Evolutionary conservation across 2,888 invertebrate genomes (phyloP), one percentile per base, ranked within the genome.

Genomic region (Hoplodrina blanda): DNA sequence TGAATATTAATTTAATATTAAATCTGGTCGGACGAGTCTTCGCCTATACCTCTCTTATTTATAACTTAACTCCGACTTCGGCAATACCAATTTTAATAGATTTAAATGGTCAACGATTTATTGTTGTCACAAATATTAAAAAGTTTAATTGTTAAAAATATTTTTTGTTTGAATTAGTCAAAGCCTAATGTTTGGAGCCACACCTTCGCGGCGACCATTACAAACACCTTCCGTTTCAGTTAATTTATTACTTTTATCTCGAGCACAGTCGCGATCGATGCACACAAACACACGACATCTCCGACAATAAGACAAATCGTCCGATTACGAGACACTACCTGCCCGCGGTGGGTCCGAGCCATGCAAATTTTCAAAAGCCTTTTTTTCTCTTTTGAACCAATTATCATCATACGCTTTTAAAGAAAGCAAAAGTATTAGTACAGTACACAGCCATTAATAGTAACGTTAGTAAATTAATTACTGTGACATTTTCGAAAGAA

Each of bases 1-100:
- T 95, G 96, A 95, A 95, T 95, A 95, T 96, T 96, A 95, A 96
- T 95, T 95, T 95, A 89, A 93, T 91, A 92, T 94, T 93, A 95
- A 95, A 95, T 95, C 95, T 94, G 92, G 93, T 91, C 83, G 83
- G 90, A 92, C 95, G 85, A 93, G 91, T 94, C 90, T 91, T 85
- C 65, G 84, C 84, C 86, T 76, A 82, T 85, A 88, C 87, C 86
- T 85, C 88, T 90, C 89, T 92, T 92, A 93, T 93, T 93, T 94
- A 92, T 94, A 93, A 92, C 92, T 92, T 92, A 91, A 92, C 91
- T 91, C 84, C 80, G 82, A 84, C 86, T 88, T 86, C 88, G 84
- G 86, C 85, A 86, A 89, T 87, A 87, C 84, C 73, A 84, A 80
- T 79, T 78, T 85, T 88, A 86, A 87, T 87, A 85, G 82, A 78